Base-by-base conservation (phyloP, 2,113 vertebrate genomes). In the Sinocyclocheilus grahami region DNA sequence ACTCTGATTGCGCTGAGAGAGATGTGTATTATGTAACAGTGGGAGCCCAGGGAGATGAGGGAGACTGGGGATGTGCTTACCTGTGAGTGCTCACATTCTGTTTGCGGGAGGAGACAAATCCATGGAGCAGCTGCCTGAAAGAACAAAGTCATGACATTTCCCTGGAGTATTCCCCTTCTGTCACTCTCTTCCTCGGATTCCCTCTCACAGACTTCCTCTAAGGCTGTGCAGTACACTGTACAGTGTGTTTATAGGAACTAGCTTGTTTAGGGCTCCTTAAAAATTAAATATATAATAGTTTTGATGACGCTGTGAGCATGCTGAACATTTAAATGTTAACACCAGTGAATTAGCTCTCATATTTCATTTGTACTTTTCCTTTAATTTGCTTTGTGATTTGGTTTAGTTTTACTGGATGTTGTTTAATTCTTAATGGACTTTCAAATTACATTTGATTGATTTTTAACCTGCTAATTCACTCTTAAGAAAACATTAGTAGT, bases 61-160 rank as follows among this genome's bases (percentile, higher is more conserved):
- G 69, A 78, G 71, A 51, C 51, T 62, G 85, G 24, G 76, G 71
- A 75, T 58, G 75, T 86, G 58, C 78, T 82, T 89, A 88, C 89
- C 88, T 87, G 85, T 74, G 62, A 91, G 86, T 90, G 72, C 84
- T 80, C 87, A 78, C 51, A 82, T 89, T 90, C 87, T 87, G 14
- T 91, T 76, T 84, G 83, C 78, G 87, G 33, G 80, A 71, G 78
- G 88, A 46, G 67, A 72, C 58, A 48, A 82, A 81, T 65, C 67
- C 89, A 89, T 84, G 71, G 82, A 92, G 87, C 91, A 92, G 91
- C 91, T 92, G 92, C 69, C 83, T 85, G 82, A 79, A 75, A 86
- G 88, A 92, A 90, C 88, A 90, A 76, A 89, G 86, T 92, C 86
- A 87, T 86, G 51, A 69, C 84, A 88, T 90, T 22, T 86, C 91